Percentiles rank a stretch among this genome's conserved stretches.
phyloP scores from a whole-genome alignment of 2,113 vertebrate genomes.

The Entomyzon cyanotis region DNA sequence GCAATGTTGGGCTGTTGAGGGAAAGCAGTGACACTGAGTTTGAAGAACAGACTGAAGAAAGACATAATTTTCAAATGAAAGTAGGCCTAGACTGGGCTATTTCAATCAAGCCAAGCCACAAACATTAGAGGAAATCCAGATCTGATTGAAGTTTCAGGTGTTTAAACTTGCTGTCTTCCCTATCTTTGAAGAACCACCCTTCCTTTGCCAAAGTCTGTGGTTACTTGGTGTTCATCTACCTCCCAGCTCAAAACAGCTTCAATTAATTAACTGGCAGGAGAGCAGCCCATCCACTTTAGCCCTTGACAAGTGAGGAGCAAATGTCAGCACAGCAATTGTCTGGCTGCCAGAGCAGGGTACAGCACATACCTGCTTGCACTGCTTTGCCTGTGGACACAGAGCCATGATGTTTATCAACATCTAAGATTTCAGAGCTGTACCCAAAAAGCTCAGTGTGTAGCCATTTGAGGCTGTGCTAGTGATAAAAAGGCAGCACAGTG shows the following conservation, averaged over 20 bases:
- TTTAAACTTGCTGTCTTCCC: not conserved
- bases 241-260: not conserved
- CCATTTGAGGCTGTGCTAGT: not conserved
- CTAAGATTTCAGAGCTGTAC: not conserved
- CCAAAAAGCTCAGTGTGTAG: not conserved
- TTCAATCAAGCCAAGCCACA: not conserved
- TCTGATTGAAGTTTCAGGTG: not conserved
- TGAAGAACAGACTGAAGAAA: not conserved
- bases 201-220: not conserved
- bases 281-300: not conserved
- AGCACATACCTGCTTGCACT: not conserved
- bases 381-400: not conserved
- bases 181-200: not conserved
- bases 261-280: not conserved
- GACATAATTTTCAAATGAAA: not conserved
- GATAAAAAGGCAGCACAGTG: not conserved
- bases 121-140: not conserved
- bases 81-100: not conserved
- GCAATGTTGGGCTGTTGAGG: not conserved
- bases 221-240: not conserved
- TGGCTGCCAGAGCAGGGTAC: not conserved
- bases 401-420: not conserved
- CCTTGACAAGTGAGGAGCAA: not conserved
- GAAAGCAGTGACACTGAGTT: not conserved
- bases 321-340: rapidly evolving